Conservation (phyloP, 2,888 invertebrate species). For the Bedellia somnulentella region DNA sequence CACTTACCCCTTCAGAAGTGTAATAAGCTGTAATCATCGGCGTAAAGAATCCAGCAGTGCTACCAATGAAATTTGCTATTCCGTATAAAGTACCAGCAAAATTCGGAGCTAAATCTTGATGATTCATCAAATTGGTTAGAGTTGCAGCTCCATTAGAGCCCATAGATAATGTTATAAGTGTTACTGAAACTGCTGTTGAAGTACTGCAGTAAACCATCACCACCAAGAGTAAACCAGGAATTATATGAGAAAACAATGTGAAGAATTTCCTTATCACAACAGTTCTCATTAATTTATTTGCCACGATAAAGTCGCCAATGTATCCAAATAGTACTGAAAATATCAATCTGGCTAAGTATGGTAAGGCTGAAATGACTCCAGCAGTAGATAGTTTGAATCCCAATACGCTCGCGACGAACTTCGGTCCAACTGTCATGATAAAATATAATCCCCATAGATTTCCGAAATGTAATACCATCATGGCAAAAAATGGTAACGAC, state of each 20-base stretch:
- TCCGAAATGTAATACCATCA: slow-evolving; percentile 70
- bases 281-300: slow-evolving; percentile 36
- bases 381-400: slow-evolving; percentile 73
- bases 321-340: slow-evolving; percentile 72
- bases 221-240: slow-evolving; percentile 55
- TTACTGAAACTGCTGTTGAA: slow-evolving; percentile 62
- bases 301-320: slow-evolving; percentile 65
- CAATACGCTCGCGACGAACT: slow-evolving; percentile 71
- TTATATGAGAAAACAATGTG: slow-evolving; percentile 62
- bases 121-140: slow-evolving; percentile 63
- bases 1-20: slow-evolving; percentile 57
- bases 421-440: slow-evolving; percentile 74
- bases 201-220: slow-evolving; percentile 64
- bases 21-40: slow-evolving; percentile 72
- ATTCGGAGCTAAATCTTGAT: slow-evolving; percentile 77
- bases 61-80: slow-evolving; percentile 74
- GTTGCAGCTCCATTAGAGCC: slow-evolving; percentile 68
- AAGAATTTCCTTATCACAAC: slow-evolving; percentile 65
- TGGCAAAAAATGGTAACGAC: slow-evolving; percentile 70
- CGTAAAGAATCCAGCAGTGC: slow-evolving; percentile 72
- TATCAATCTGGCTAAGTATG: slow-evolving; percentile 69
- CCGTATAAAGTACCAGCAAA: slow-evolving; percentile 78
- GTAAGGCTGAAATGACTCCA: slow-evolving; percentile 69
- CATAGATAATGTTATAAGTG: slow-evolving; percentile 67
- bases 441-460: slow-evolving; percentile 78